Percentiles rank a stretch among this genome's conserved stretches.
These are phyloP conservation scores for Hemistola chrysoprasaria DNA, from an alignment of 2,888 invertebrate species.

Conservation along the genomic window DNA sequence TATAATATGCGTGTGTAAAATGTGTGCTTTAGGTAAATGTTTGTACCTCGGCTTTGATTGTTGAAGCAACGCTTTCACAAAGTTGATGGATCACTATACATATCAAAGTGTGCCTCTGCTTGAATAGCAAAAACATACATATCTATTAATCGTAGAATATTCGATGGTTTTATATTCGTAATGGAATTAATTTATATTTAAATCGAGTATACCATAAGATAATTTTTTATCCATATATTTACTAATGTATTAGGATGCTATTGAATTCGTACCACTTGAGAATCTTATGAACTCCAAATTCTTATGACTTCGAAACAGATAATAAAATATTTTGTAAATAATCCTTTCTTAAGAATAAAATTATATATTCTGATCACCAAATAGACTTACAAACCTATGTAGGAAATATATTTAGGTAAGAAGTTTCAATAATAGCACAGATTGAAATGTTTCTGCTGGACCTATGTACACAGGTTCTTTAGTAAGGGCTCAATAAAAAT, in stretches of 20 bases:
- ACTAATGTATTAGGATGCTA: slow-evolving; percentile 71
- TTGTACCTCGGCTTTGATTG: slow-evolving; percentile 64
- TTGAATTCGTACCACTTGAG: slow-evolving; percentile 70
- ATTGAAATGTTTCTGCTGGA: slow-evolving; percentile 26
- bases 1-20: slow-evolving; percentile 41
- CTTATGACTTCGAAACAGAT: slow-evolving; percentile 78
- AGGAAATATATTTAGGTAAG: slow-evolving; percentile 25
- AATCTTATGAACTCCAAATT: slow-evolving; percentile 79
- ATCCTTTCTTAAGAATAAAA: slow-evolving; percentile 62
- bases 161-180: slow-evolving; percentile 71
- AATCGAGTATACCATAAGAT: slow-evolving; percentile 67
- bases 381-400: slow-evolving; percentile 53
- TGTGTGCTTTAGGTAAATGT: slow-evolving; percentile 35
- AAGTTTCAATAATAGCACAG: slow-evolving; percentile 31
- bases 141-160: slow-evolving; percentile 70
- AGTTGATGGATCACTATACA: slow-evolving; percentile 62
- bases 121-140: slow-evolving; percentile 71
- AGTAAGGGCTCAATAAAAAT: slow-evolving; percentile 1
- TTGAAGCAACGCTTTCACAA: slow-evolving; percentile 69
- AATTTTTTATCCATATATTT: slow-evolving; percentile 74
- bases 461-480: slow-evolving; percentile 18
- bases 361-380: slow-evolving; percentile 52
- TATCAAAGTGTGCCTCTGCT: slow-evolving; percentile 82
- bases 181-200: slow-evolving; percentile 41
- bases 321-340: slow-evolving; percentile 75